Evolutionary conservation across 2,113 vertebrate genomes (phyloP).

Genomic region (Gyps fulvus): DNA sequence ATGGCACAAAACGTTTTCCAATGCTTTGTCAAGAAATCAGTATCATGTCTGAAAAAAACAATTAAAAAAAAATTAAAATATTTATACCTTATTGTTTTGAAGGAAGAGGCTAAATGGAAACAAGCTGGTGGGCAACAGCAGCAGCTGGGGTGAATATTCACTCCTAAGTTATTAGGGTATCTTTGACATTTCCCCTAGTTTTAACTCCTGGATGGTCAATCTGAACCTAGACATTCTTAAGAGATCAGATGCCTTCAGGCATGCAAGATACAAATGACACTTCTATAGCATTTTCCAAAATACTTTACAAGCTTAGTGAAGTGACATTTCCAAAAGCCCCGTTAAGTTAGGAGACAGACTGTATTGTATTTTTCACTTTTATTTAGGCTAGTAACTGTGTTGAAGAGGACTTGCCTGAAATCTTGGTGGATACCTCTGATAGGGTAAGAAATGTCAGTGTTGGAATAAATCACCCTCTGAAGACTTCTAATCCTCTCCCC

Average conservation of each 20-base stretch:
- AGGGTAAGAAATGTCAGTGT: background rate
- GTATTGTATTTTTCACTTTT: background rate
- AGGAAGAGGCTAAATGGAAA: constrained; percentile 76
- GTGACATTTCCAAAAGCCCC: background rate
- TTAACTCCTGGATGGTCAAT: background rate
- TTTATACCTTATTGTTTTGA: constrained; percentile 68
- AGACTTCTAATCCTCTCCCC: background rate
- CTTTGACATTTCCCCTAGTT: background rate
- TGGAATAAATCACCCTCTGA: background rate
- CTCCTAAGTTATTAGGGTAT: too few relatives aligned
- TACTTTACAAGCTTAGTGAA: background rate
- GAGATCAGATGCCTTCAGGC: background rate
- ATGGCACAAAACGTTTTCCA: background rate
- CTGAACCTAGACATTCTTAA: background rate
- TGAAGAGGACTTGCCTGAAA: background rate
- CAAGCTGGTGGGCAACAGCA: constrained; percentile 72
- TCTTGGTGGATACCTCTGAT: background rate
- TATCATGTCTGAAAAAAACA: constrained; percentile 53
- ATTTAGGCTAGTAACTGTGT: background rate
- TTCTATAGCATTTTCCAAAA: background rate
- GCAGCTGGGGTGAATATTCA: constrained; percentile 71
- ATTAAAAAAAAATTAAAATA: too few relatives aligned
- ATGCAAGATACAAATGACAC: background rate
- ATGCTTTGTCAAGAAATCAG: background rate
- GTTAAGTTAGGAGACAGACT: background rate